These are phyloP conservation scores for Pachymerium ferrugineum DNA, from an alignment of 2,888 invertebrate genomes.

Conservation along the genomic window DNA sequence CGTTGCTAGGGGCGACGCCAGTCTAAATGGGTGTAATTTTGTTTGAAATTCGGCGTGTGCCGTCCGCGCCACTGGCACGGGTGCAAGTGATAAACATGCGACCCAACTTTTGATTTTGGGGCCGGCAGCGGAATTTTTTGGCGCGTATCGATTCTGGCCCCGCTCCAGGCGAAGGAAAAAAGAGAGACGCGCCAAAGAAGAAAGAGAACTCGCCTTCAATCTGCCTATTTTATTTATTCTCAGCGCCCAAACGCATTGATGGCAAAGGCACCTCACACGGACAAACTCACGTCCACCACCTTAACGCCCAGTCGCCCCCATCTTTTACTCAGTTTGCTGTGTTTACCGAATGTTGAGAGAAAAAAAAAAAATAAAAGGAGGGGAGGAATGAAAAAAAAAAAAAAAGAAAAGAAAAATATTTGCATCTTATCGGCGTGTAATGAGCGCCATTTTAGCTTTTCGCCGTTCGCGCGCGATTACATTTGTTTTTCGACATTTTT, in stretches of 20 bases:
- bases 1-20: constrained; percentile 4
- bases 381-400: background rate
- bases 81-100: constrained; percentile 25
- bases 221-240: constrained; percentile 20
- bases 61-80: constrained; percentile 27
- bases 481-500: constrained; percentile 23
- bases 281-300: constrained; percentile 18
- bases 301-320: background rate
- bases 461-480: constrained; percentile 24
- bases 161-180: background rate
- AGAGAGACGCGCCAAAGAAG: background rate
- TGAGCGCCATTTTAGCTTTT: constrained; percentile 30
- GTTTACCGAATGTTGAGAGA: background rate
- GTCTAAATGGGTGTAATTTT: constrained; percentile 30
- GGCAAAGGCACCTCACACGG: constrained; percentile 10
- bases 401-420: constrained; percentile 9
- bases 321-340: background rate
- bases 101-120: constrained; percentile 30
- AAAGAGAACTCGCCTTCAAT: constrained; percentile 10
- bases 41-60: constrained; percentile 27
- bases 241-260: background rate
- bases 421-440: constrained; percentile 33
- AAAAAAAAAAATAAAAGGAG: background rate
- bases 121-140: constrained; percentile 29
- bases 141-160: constrained; percentile 30